Evolutionary conservation across 2,888 invertebrate genomes (phyloP).

Genomic region (Tetheella fluctuosa): DNA sequence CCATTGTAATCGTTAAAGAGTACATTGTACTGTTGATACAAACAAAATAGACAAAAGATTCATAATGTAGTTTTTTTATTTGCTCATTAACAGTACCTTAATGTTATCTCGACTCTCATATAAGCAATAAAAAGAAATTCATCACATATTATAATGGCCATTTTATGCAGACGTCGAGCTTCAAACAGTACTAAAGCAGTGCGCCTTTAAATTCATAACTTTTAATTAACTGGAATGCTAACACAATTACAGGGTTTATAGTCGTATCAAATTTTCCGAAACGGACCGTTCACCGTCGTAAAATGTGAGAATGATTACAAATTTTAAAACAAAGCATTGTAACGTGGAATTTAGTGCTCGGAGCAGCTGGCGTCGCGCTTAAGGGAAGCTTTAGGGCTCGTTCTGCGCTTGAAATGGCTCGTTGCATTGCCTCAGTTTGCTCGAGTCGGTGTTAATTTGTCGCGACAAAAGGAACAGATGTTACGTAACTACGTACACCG

Average conservation of each 20-base stretch:
- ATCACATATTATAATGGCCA: conserved; percentile 61
- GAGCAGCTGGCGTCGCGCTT: conserved; percentile 74
- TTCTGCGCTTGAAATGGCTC: conserved; percentile 68
- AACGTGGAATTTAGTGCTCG: conserved; percentile 78
- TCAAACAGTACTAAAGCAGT: conserved; percentile 68
- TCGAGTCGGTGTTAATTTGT: conserved; percentile 77
- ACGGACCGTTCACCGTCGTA: conserved; percentile 81
- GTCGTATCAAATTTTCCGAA: conserved; percentile 83
- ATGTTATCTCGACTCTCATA: conserved; percentile 59
- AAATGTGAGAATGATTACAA: conserved; percentile 84
- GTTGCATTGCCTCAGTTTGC: conserved; percentile 71
- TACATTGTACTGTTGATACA: conserved; percentile 48
- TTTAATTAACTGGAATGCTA: conserved; percentile 82
- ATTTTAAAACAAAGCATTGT: conserved; percentile 82
- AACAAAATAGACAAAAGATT: conserved; percentile 51
- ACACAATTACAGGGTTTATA: conserved; percentile 82
- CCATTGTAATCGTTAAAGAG: conserved; percentile 42
- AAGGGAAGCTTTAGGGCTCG: conserved; percentile 77
- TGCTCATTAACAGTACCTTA: conserved; percentile 60
- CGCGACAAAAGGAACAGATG: conserved; percentile 77
- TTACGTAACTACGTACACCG: conserved; percentile 40
- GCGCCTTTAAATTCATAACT: conserved; percentile 82
- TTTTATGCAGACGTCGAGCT: conserved; percentile 61
- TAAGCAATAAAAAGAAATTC: conserved; percentile 64
- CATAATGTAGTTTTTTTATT: conserved; percentile 49